phyloP scores from a whole-genome alignment of 2,797 vertebrate genomes.

The Steatocranus sp. region DNA sequence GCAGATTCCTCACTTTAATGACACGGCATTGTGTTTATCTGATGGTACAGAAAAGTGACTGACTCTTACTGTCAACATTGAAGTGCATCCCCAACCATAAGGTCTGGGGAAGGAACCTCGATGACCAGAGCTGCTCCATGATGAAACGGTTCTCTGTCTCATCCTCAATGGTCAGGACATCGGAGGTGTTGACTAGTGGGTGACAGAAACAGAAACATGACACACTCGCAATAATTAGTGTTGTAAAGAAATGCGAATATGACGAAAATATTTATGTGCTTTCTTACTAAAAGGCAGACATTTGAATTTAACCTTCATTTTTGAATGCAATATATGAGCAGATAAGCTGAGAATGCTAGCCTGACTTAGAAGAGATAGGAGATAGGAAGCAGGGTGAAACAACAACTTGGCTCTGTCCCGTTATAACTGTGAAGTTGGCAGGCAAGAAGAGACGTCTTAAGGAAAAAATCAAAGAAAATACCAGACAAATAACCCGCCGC shows the following conservation, averaged over 20 bases:
- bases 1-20: not conserved
- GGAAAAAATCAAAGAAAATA: not conserved
- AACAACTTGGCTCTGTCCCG: not conserved
- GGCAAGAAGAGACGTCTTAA: not conserved
- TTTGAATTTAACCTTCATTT: not conserved
- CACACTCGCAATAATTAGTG: not conserved
- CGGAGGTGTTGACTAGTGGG: constrained; percentile 78
- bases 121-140: constrained; percentile 78
- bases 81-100: constrained; percentile 87
- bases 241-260: not conserved
- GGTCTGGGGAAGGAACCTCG: constrained; percentile 72
- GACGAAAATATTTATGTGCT: not conserved
- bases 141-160: constrained; percentile 86
- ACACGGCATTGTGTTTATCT: not conserved
- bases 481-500: not conserved
- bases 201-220: not conserved
- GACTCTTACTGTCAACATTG: constrained; percentile 80
- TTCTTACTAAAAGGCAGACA: not conserved
- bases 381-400: not conserved
- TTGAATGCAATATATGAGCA: not conserved
- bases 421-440: not conserved
- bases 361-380: not conserved
- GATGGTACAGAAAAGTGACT: not conserved
- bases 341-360: not conserved
- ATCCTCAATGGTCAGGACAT: constrained; percentile 83